A percentile compares a stretch with the other conserved stretches of the same genome.
Conservation (phyloP, 2,797 vertebrate genomes). For the Danionella dracula region DNA sequence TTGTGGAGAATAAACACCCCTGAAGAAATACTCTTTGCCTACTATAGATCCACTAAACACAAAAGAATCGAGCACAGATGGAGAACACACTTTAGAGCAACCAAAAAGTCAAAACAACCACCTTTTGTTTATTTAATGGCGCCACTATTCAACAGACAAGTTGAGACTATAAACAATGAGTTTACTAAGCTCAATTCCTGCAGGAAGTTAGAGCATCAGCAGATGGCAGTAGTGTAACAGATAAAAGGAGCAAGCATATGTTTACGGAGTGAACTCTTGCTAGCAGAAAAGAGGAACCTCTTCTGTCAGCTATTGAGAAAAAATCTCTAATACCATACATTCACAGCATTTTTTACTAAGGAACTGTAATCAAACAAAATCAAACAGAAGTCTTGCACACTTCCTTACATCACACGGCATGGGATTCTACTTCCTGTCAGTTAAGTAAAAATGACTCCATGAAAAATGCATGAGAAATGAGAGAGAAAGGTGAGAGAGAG, state of each 20-base stretch:
- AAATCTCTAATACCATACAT: conserved; percentile 9
- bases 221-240: conserved; percentile 73
- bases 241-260: conserved; percentile 39
- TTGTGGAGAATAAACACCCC: too few relatives aligned
- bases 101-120: not conserved
- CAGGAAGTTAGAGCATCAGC: conserved; percentile 38
- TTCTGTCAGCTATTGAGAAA: not conserved
- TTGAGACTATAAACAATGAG: too few relatives aligned
- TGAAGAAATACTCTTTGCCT: too few relatives aligned
- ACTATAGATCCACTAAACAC: not conserved
- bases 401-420: not conserved
- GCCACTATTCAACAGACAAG: not conserved
- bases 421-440: conserved; percentile 9
- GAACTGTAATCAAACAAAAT: not conserved
- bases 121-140: not conserved
- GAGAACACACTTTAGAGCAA: not conserved
- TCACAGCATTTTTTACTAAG: conserved; percentile 5
- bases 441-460: conserved; percentile 41
- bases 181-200: not conserved
- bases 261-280: not conserved
- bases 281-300: not conserved
- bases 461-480: conserved; percentile 63
- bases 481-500: conserved; percentile 48
- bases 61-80: not conserved
- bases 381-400: not conserved